Base-by-base conservation (phyloP, 1,140 invertebrate genomes). In the Chlorops oryzae region DNA sequence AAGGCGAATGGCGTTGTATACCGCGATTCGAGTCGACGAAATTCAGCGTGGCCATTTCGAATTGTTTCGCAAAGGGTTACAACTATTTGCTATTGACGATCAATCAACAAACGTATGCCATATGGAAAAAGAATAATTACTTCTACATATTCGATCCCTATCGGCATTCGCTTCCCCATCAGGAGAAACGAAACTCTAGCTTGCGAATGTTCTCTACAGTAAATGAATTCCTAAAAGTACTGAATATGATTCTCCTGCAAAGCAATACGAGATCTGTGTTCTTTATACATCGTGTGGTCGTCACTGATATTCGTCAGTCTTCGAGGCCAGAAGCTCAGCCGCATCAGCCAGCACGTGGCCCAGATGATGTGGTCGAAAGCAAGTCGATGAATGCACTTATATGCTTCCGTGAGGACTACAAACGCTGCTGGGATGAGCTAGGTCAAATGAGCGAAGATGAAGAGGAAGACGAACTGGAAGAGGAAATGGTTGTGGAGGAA, bases 121-220 rank as follows among this genome's bases (percentile, higher is more conserved):
- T 70, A 7, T 67, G 63, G 64, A 34, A 39, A n/a, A 70, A 63
- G 38, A 53, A 61, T 18, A 52, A 60, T 22, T 64, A 60, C 20
- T 62, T 59, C 28, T 70, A 70, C 24, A 39, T 70, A 1, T 37
- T 70, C 6, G 66, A 70, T 59, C 67, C 66, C 15, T 70, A 64
- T 51, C 59, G 59, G 9, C 66, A 70, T 51, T 58, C 2, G 57
- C 57, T 17, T 25, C 54, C 5, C 41, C 47, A n/a, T n/a, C n/a
- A n/a, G n/a, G n/a, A n/a, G n/a, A n/a, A n/a, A n/a, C n/a, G n/a
- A n/a, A 60, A 42, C 61, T 56, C 64, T 13, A 65, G 61, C 25
- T 45, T 70, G 34, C 62, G 66, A 27, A 70, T 70, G 66, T 70
- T 67, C 47, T 52, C 55, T 6, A 48, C 55, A 34, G 23, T 56